phyloP scores from a whole-genome alignment of 2,888 invertebrate genomes.

The Stenchaetothrips biformis region DNA sequence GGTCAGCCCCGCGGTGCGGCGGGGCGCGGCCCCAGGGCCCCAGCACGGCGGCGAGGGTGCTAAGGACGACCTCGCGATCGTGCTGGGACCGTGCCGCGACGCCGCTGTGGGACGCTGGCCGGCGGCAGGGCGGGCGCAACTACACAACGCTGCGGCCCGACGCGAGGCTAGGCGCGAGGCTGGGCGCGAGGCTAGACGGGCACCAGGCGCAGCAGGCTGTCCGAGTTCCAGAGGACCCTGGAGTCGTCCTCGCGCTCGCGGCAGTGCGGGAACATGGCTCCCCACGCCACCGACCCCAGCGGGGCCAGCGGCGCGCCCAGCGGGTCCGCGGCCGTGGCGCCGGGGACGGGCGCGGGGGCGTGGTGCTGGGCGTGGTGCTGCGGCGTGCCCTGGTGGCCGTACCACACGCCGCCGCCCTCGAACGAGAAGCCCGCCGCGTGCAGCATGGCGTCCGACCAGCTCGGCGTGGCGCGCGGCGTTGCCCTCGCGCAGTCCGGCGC shows the following conservation, averaged over 20 bases:
- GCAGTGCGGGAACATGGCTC: slow-evolving; percentile 16
- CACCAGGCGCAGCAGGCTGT: slow-evolving; percentile 12
- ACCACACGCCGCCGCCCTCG: neutral
- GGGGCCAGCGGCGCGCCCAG: slow-evolving; percentile 1
- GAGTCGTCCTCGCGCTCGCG: slow-evolving; percentile 10
- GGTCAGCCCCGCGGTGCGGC: too few species aligned
- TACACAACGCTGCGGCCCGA: too few species aligned
- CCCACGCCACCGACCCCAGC: slow-evolving; percentile 3
- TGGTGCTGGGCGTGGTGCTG: slow-evolving; percentile 9
- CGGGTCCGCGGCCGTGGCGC: slow-evolving; percentile 15
- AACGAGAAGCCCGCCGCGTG: slow-evolving; percentile 6
- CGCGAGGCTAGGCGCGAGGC: too few species aligned
- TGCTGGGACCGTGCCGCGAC: too few species aligned
- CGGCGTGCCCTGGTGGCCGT: neutral
- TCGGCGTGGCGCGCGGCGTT: neutral
- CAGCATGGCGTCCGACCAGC: slow-evolving; percentile 10
- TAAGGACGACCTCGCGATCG: too few species aligned
- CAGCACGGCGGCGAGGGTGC: too few species aligned
- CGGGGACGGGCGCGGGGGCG: neutral
- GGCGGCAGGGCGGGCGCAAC: too few species aligned
- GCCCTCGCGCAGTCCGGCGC: neutral
- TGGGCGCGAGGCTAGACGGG: neutral
- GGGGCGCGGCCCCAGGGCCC: too few species aligned
- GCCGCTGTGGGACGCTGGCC: too few species aligned
- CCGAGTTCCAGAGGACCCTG: slow-evolving; percentile 9